Conservation (phyloP, 1,140 invertebrate genomes). For the Steinernema khuongi region DNA sequence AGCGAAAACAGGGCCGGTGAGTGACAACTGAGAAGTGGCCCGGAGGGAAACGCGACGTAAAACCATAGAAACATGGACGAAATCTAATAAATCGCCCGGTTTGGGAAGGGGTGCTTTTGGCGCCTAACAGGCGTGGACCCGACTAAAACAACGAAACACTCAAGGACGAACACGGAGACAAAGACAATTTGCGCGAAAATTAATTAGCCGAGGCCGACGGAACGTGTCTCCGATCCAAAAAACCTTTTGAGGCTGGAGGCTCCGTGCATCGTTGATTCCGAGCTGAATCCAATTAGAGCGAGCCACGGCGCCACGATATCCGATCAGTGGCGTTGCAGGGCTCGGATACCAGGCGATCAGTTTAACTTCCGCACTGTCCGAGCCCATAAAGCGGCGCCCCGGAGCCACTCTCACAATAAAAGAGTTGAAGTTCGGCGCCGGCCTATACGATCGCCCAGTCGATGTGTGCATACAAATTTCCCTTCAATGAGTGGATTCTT, state of each 20-base stretch:
- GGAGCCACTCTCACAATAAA: neutral
- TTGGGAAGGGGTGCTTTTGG: too few relatives aligned
- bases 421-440: neutral
- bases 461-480: neutral
- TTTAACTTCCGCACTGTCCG: neutral
- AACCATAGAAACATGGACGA: neutral
- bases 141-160: neutral
- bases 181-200: slow-evolving; percentile 13
- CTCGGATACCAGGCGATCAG: neutral
- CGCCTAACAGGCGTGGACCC: neutral
- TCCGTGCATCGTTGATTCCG: neutral
- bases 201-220: slow-evolving; percentile 3
- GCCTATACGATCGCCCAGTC: neutral
- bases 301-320: neutral
- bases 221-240: neutral
- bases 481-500: too few relatives aligned
- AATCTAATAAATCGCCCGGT: slow-evolving; percentile 14
- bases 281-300: neutral
- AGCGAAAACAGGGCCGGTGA: too few relatives aligned
- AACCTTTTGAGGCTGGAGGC: neutral
- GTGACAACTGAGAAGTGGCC: neutral
- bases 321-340: too few relatives aligned
- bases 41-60: neutral
- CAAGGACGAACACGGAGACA: neutral
- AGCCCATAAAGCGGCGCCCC: neutral